Evolutionary conservation across 2,888 invertebrate species (phyloP), one percentile per base, ranked within the genome.

Genomic region (Amphipyra berbera): DNA sequence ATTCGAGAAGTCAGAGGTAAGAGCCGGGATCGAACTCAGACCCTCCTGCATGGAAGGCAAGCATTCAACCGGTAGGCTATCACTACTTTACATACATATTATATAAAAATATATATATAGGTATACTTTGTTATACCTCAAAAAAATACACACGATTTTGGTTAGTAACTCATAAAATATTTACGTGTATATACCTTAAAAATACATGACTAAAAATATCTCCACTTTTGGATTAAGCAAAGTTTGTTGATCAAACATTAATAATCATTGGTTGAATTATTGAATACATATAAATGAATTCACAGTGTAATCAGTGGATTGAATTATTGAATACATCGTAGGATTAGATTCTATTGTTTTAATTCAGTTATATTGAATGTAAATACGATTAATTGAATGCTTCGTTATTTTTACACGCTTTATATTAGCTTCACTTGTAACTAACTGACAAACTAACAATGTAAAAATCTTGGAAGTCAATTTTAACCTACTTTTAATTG

Each of bases 191-290:
- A 21, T 21, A 12, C n/a, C 45, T 27, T 6, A 6, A 21, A 42
- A 42, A 27, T 6, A 0, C 6, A 9, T 38, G 12, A 21, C 14
- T 40, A n/a, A 52, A 35, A 61, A 42, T 30, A 48, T 55, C 42
- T 35, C 27, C 8, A n/a, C 21, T 30, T 53, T 48, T 33, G 21
- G 15, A 50, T 48, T 27, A 37, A 21, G 10, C 12, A 38, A 56
- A 56, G 37, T 53, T 56, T 52, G 42, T 52, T 68, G 30, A 53
- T 53, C 44, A 56, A 68, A 21, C 54, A 50, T 64, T 45, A 49
- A 57, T 64, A 42, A 37, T 50, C 6, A 13, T 13, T 8, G 10
- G 9, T 8, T 14, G n/a, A 66, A 27, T 42, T 49, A 35, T 41
- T 37, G 30, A 37, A 47, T 42, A 10, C 7, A 37, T 49, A 42